Base-by-base conservation (phyloP, 2,888 invertebrate genomes). In the Keiferia lycopersicella region DNA sequence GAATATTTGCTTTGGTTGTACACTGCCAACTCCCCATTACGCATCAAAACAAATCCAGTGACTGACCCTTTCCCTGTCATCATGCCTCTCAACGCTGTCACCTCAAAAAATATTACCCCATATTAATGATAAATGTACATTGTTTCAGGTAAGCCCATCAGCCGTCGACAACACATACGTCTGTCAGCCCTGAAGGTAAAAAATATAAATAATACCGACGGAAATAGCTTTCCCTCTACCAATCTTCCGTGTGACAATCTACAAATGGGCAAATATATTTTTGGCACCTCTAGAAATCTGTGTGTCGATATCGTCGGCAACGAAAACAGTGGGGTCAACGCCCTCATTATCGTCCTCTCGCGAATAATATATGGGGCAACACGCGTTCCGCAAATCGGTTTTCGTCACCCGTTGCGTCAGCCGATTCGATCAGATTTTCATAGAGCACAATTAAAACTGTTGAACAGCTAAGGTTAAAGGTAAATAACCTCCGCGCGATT, bases 321-420 rank as follows among this genome's bases (percentile, higher is more conserved):
- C 83, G 81, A 83, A 78, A 81, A 75, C 81, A 70, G 66, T 56
- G 73, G 74, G 89, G 82, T 90, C 83, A 85, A 83, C 68, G 82
- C 61, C 84, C 90, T 86, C 84, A 87, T 88, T 88, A 88, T 85
- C 82, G 75, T 70, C 67, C 78, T 74, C 80, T 84, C 76, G 78
- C 83, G 88, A 80, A 88, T 89, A 89, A 90, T 81, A 91, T 89
- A 87, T 91, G 80, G 88, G 84, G 81, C 88, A 81, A 82, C 81
- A 80, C 76, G 75, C 71, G 78, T 82, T 81, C 79, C 69, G 73
- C 73, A 74, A 78, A 76, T 75, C 65, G 76, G 76, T 79, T 79
- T 77, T 79, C 81, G 80, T 80, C 80, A 80, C 66, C 69, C 66
- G 72, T 77, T 78, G 73, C 83, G 83, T 81, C 80, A 79, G 62